These are phyloP conservation scores for Leptinotarsa haldemani DNA, from an alignment of 2,888 invertebrate genomes.

Conservation along the genomic window DNA sequence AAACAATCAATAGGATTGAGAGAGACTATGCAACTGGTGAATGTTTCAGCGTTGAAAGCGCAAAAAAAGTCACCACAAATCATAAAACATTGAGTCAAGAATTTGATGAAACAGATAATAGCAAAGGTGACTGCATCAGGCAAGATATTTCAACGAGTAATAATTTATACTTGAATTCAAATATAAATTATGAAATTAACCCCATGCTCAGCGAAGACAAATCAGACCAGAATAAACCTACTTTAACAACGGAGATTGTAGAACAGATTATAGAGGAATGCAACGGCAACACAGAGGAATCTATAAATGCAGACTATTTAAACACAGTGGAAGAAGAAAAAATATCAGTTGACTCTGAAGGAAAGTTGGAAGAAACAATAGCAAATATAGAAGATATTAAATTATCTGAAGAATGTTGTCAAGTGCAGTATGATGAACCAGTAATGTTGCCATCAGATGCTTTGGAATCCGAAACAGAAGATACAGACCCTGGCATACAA, in stretches of 20 bases:
- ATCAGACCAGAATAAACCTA: neutral
- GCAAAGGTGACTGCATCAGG: constrained; percentile 22
- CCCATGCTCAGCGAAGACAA: neutral
- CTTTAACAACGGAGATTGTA: neutral
- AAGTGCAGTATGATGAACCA: neutral
- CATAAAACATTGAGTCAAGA: constrained; percentile 11
- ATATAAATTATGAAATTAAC: neutral
- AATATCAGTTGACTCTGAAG: neutral
- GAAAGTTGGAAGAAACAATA: neutral
- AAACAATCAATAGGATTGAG: constrained; percentile 25
- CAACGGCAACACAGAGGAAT: neutral
- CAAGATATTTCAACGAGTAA: constrained; percentile 7
- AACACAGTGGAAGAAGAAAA: neutral
- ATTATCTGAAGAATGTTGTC: neutral
- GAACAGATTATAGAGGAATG: neutral
- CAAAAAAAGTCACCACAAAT: constrained; percentile 11
- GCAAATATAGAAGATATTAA: constrained; percentile 1
- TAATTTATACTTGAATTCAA: neutral
- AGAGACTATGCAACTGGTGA: constrained; percentile 27
- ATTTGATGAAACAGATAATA: constrained; percentile 19
- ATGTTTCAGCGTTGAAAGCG: neutral
- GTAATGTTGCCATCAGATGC: constrained; percentile 6
- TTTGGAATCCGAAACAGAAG: neutral
- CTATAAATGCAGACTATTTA: neutral
- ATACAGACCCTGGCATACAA: neutral